phyloP scores from a whole-genome alignment of 2,797 vertebrate species.

The Pseudocheirus occidentalis region DNA sequence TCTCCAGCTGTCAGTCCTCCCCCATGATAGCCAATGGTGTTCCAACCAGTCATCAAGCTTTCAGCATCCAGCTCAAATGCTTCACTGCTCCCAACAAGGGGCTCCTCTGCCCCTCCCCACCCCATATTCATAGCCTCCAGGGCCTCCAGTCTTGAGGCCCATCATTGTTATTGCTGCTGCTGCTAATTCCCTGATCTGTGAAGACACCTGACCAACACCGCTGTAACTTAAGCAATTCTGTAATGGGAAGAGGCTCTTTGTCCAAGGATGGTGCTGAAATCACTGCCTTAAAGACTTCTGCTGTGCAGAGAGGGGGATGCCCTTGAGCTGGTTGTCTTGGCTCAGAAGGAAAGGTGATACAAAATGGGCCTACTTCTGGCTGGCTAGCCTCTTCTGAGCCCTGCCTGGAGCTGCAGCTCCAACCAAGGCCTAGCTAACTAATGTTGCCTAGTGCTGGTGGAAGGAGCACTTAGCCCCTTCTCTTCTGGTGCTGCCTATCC shows the following conservation, averaged over 20 bases:
- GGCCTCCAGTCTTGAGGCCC: conserved; percentile 27
- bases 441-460: conserved; percentile 4
- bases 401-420: conserved; percentile 30
- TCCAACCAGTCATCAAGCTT: not conserved
- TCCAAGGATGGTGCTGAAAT: conserved; percentile 76
- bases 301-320: conserved; percentile 58
- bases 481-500: conserved; percentile 75
- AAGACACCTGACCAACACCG: conserved; percentile 56
- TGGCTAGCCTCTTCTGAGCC: conserved; percentile 36
- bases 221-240: conserved; percentile 63
- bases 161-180: conserved; percentile 59
- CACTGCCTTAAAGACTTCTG: conserved; percentile 78
- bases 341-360: conserved; percentile 40
- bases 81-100: conserved; percentile 1
- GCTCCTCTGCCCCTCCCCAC: not conserved
- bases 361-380: conserved; percentile 42
- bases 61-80: not conserved
- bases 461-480: conserved; percentile 45
- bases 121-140: conserved; percentile 10
- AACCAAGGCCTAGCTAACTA: conserved; percentile 22
- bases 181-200: conserved; percentile 63
- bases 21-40: not conserved
- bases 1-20: not conserved
- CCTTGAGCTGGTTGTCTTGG: conserved; percentile 15
- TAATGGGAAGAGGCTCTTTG: conserved; percentile 49